Base-by-base conservation (phyloP, 2,888 invertebrate genomes). In the Andrena fulva region DNA sequence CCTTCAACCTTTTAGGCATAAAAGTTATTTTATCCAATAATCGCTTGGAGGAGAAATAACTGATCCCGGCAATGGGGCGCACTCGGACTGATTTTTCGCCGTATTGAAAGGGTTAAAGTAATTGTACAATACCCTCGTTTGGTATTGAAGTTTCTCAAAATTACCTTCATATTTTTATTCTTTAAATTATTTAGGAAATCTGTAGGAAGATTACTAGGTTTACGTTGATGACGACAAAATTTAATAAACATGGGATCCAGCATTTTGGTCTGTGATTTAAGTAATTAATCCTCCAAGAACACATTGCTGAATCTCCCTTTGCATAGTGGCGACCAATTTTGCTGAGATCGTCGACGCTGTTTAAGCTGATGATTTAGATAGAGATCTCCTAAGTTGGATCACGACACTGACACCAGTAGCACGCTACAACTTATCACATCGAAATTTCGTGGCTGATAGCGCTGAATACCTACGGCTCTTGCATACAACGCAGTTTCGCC, bases 281-380 rank as follows among this genome's bases (percentile, higher is more conserved):
- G 24, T 69, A 70, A 71, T 67, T 76, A 76, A 67, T 70, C 67
- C 54, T 8, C 50, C 48, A 64, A 33, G 63, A 31, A 1, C 33
- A 27, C 33, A 29, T 52, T 48, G 48, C 64, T n/a, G 42, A 31
- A 31, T 24, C n/a, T 16, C 24, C 27, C 35, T 64, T 50, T 54
- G n/a, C 27, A 31, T 16, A 48, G 27, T 12, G n/a, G 16, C 27
- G 31, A 42, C 16, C 52, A 60, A 78, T 70, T 66, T 48, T 60
- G 81, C 66, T 78, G 81, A 82, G 68, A 62, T 62, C 52, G 56
- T 8, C 59, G 33, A 59, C 20, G 48, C 31, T 62, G 67, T 31
- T 75, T 60, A 70, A 67, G 67, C 63, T 52, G 79, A 79, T 79
- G 62, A 50, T 82, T 63, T 50, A 31, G 74, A 69, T 60, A 69